A percentile compares a stretch with the other conserved stretches of the same genome.
Evolutionary conservation across 2,888 invertebrate species (phyloP).

Genomic region (Eucriotettix oculatus): DNA sequence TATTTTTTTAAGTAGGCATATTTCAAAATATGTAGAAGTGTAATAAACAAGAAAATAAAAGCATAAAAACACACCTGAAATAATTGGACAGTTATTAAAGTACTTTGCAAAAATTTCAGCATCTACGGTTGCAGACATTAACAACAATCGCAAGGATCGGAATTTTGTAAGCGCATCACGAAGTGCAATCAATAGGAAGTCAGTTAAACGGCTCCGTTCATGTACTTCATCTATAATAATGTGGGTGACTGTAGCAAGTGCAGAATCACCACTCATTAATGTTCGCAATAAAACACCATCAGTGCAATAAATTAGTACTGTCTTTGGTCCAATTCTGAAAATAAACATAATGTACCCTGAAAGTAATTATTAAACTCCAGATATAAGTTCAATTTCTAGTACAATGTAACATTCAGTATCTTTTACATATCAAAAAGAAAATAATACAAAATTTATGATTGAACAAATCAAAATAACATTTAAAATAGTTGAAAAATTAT

Average conservation of each 20-base stretch:
- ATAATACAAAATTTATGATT: too few species aligned
- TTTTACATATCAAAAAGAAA: too few species aligned
- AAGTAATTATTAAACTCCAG: too few species aligned
- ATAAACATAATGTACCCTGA: neutral
- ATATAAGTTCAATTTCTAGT: too few species aligned
- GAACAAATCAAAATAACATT: too few species aligned
- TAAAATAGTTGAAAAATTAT: too few species aligned
- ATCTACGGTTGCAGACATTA: constrained; percentile 94
- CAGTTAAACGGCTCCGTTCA: constrained; percentile 70
- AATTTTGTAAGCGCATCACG: constrained; percentile 53
- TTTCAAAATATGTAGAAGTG: neutral
- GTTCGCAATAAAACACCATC: constrained; percentile 77
- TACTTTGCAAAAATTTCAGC: constrained; percentile 65
- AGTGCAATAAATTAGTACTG: constrained; percentile 80
- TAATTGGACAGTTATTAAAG: constrained; percentile 62
- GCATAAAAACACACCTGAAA: constrained; percentile 28
- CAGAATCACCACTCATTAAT: constrained; percentile 61
- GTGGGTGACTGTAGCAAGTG: constrained; percentile 62
- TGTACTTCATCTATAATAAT: constrained; percentile 89
- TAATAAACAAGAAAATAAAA: neutral
- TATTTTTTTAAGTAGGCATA: neutral
- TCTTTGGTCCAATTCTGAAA: constrained; percentile 52
- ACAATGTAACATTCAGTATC: too few species aligned
- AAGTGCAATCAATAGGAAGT: constrained; percentile 77
- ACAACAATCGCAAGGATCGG: constrained; percentile 58